A percentile compares a stretch with the other conserved stretches of the same genome.
Evolutionary conservation across 2,888 invertebrate species (phyloP).

Genomic region (Apodemia mormo): DNA sequence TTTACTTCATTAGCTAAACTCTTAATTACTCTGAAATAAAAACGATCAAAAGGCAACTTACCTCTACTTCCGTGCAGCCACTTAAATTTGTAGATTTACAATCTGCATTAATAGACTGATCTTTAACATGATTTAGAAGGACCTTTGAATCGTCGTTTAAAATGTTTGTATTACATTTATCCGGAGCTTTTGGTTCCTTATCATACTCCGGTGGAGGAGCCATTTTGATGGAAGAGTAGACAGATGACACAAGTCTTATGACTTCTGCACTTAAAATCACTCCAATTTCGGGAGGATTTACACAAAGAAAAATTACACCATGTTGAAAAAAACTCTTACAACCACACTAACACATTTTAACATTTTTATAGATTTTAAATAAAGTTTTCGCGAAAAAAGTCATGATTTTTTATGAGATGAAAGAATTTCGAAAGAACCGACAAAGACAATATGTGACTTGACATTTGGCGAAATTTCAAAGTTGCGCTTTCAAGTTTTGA

Average conservation of each 20-base stretch:
- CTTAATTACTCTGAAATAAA: background rate
- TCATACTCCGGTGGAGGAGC: slow-evolving; percentile 90
- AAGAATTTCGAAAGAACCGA: slow-evolving; percentile 13
- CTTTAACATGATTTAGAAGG: slow-evolving; percentile 64
- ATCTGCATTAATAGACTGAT: slow-evolving; percentile 67
- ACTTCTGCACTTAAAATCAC: slow-evolving; percentile 74
- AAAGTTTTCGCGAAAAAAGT: slow-evolving; percentile 13
- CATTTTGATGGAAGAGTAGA: slow-evolving; percentile 85
- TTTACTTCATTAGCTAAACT: background rate
- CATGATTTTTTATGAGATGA: slow-evolving; percentile 12
- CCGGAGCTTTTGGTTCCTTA: slow-evolving; percentile 88
- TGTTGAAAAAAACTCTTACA: background rate
- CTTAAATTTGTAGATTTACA: slow-evolving; percentile 58
- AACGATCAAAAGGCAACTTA: slow-evolving; percentile 54
- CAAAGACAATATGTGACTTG: slow-evolving; percentile 9
- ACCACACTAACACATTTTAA: slow-evolving; percentile 3
- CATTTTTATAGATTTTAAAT: background rate
- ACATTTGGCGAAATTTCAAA: slow-evolving; percentile 7
- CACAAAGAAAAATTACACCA: slow-evolving; percentile 14
- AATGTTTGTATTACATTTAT: slow-evolving; percentile 80
- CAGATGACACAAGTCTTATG: slow-evolving; percentile 82
- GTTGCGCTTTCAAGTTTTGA: background rate
- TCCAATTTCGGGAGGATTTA: slow-evolving; percentile 27
- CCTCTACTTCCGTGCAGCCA: slow-evolving; percentile 66
- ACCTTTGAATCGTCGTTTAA: slow-evolving; percentile 74